phyloP scores from a whole-genome alignment of 2,113 vertebrate genomes.

The Pachypanchax playfairii region DNA sequence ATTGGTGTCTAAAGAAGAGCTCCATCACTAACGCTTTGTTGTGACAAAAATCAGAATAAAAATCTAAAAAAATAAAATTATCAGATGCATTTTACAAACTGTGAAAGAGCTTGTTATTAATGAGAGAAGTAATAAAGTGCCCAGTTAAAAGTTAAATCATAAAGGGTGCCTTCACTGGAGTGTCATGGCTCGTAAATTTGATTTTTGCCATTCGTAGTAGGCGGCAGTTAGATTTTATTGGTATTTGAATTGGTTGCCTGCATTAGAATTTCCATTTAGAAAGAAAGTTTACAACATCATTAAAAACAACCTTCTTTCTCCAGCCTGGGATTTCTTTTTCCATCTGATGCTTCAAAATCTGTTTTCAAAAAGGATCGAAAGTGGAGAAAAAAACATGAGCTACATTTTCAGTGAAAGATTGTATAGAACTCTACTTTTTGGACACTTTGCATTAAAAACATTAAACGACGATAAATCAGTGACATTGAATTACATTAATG shows the following conservation, averaged over 20 bases:
- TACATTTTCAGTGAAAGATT: background rate
- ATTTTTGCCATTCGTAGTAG: constrained; percentile 3
- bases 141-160: background rate
- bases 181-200: constrained; percentile 9
- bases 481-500: no score
- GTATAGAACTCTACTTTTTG: background rate
- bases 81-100: background rate
- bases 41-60: background rate
- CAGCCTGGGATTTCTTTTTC: background rate
- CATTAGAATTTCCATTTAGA: background rate
- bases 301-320: background rate
- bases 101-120: background rate
- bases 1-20: background rate
- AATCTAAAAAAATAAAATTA: background rate
- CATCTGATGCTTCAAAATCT: background rate
- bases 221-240: constrained; percentile 7
- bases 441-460: no score
- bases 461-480: no score
- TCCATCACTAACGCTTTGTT: background rate
- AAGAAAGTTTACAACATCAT: background rate
- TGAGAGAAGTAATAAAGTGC: background rate
- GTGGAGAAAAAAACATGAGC: no score
- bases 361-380: background rate
- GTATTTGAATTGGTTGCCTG: background rate
- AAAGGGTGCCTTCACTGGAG: background rate